phyloP scores from a whole-genome alignment of 2,113 vertebrate genomes.

The Hemiprocne comata region DNA sequence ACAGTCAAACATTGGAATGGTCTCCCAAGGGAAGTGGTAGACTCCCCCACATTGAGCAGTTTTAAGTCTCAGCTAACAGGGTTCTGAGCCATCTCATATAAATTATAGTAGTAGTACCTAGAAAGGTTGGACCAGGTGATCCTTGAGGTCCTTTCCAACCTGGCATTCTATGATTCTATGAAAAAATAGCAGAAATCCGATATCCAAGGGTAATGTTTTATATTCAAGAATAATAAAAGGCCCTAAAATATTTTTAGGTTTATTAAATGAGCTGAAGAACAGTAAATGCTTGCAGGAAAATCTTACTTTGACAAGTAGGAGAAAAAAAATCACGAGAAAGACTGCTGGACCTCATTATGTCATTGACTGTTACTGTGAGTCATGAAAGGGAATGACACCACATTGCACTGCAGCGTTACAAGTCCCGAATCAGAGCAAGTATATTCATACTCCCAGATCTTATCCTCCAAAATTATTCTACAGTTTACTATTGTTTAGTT shows the following conservation, averaged over 20 bases:
- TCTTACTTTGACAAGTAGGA: neutral
- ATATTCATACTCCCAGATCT: neutral
- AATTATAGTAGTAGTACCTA: no score
- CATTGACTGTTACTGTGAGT: neutral
- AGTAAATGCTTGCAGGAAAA: neutral
- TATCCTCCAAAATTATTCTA: neutral
- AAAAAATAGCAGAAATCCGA: neutral
- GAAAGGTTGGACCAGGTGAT: no score
- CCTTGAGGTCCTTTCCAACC: no score
- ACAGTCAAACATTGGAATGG: no score
- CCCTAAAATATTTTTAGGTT: neutral
- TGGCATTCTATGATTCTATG: no score
- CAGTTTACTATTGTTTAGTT: neutral
- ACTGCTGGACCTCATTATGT: neutral
- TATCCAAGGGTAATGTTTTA: neutral
- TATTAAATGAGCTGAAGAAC: neutral
- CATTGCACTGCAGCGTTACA: fast-evolving
- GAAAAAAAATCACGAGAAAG: neutral
- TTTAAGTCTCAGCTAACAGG: no score
- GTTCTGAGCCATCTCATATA: no score
- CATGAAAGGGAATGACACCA: neutral
- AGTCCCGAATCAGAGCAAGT: neutral
- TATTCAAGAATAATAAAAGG: neutral
- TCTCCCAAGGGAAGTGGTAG: no score
- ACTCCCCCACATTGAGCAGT: no score